Base-by-base conservation (phyloP, 2,797 vertebrate genomes). In the Scyliorhinus canicula region DNA sequence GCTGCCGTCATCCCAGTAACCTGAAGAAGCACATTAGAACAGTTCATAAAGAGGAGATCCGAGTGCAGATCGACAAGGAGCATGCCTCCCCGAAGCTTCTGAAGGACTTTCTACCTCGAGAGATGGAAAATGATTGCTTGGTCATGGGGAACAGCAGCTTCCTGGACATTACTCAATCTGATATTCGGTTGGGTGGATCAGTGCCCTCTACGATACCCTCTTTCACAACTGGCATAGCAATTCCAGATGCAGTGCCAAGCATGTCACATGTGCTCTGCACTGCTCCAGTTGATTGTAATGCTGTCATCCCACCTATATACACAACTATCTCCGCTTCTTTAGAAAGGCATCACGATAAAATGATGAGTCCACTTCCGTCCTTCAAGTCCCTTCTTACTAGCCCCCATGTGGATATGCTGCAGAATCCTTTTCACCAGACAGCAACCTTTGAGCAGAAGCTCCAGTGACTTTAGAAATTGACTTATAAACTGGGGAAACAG, bases 1-100 rank as follows among this genome's bases (percentile, higher is more conserved):
- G 95, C 26, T 96, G 96, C 63, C 52, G 55, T n/a, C 96, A 96
- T 93, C 96, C 95, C 52, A 96, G 96, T 95, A 96, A 96, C 69
- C 95, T 95, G 95, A 95, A 96, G 95, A 96, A 96, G 86, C 95
- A 96, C 60, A 96, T 96, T 24, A 95, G 95, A 50, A 95, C 95
- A 14, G 96, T 96, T 35, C 95, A 96, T 67, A 95, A 95, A 93
- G 96, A 95, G 84, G 96, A 96, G 35, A 95, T 95, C 95, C 95
- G 95, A 26, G 96, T 96, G 50, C 95, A 95, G 84, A 96, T 96
- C 50, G 95, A 96, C 67, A 82, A 95, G 95, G 95, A 95, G 40
- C 96, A 96, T 63, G 95, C 95, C 21, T 95, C 96, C 55, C 96
- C 96, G 2, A 95, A 95, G 71, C 95, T 95, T 94, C 95, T 95